phyloP scores from a whole-genome alignment of 92 coral and sea anemone genomes.

The Anthopleura xanthogrammica region DNA sequence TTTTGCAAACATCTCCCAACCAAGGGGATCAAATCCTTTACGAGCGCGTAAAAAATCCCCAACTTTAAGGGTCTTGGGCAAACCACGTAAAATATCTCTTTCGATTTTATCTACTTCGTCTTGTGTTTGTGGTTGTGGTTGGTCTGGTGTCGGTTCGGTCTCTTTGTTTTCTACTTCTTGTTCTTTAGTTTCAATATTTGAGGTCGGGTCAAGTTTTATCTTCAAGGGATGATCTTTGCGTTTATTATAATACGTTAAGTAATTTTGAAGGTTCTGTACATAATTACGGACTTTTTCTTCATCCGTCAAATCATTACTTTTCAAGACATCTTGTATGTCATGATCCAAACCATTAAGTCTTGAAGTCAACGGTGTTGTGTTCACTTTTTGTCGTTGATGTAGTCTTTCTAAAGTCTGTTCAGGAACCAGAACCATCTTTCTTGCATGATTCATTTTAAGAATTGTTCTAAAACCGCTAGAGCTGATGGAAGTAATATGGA shows the following conservation, averaged over 20 bases:
- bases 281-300: constrained; percentile 38
- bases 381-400: neutral
- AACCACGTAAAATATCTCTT: no score
- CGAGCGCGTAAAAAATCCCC: constrained; percentile 30
- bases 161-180: no score
- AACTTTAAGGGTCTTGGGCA: no score
- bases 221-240: constrained; percentile 32
- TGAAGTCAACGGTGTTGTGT: neutral
- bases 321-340: constrained; percentile 16
- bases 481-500: neutral
- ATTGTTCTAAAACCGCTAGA: neutral
- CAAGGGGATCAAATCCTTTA: constrained; percentile 36
- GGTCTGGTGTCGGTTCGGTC: no score
- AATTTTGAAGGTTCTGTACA: constrained; percentile 31
- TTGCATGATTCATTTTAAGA: neutral
- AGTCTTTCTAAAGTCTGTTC: constrained; percentile 17
- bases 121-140: no score
- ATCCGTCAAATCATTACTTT: constrained; percentile 14
- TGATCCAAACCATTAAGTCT: constrained; percentile 15
- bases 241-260: constrained; percentile 39
- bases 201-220: constrained; percentile 8
- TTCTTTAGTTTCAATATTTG: neutral
- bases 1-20: constrained; percentile 36
- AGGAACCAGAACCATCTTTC: constrained; percentile 34
- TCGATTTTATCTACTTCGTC: no score